Base-by-base conservation (phyloP, 1,140 invertebrate genomes). In the Diuraphis noxia region DNA sequence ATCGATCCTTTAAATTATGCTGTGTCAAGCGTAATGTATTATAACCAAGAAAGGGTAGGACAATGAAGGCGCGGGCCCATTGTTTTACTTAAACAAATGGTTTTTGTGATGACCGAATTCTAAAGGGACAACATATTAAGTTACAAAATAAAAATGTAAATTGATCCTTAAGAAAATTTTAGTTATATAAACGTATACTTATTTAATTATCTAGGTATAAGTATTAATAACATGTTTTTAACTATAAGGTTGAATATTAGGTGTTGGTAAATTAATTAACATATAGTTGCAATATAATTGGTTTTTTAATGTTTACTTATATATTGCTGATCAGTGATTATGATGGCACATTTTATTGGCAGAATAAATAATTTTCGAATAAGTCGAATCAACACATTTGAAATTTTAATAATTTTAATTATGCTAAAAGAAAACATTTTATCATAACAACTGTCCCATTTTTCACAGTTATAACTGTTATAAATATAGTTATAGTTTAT, bases 1-100 rank as follows among this genome's bases (percentile, higher is more conserved):
- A 77, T 79, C n/a, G 40, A 90, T 81, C 89, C 23, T 91, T 49
- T 40, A 91, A 38, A 82, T 82, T 91, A 52, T 91, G 63, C 77
- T 82, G 72, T 38, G 63, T 77, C 36, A 19, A 82, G 77, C 77
- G 38, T 46, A 91, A 49, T 79, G n/a, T 79, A 90, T 77, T 49
- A 21, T 77, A 41, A 72, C 10, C 56, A 34, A 56, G 36, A 8
- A 88, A 36, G 49, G 87, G 38, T 36, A 89, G 30, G 30, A 49
- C 63, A 72, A 89, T 77, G 30, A 30, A 43, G 19, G 43, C 88
- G 41, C 40, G 34, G 56, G 34, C 49, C 85, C 36, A 87, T 87
- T 87, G 85, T 56, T 87, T 87, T 87, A 25, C 46, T 49, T 6
- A 23, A 87, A 52, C 34, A 41, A 56, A 52, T 49, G 85, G 5